These are phyloP conservation scores for Nansenia antarctica DNA, from an alignment of 2,113 vertebrate genomes.

Conservation along the genomic window DNA sequence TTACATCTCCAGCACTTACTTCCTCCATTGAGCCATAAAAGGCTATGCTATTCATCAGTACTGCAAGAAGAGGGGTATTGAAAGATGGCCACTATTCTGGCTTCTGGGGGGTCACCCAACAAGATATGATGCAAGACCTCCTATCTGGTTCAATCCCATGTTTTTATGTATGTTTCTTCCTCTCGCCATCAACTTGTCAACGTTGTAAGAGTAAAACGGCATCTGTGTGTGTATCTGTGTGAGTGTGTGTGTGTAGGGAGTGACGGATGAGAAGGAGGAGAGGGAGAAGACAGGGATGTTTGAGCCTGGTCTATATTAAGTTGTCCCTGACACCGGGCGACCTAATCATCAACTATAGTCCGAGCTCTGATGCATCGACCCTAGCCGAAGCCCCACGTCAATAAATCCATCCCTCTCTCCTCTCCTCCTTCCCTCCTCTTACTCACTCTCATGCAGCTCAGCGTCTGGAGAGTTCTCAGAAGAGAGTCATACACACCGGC, in stretches of 20 bases:
- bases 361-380: constrained; percentile 86
- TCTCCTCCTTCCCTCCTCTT: constrained; percentile 56
- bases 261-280: constrained; percentile 58
- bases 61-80: too few species aligned
- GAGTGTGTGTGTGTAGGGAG: constrained; percentile 11
- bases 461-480: constrained; percentile 56
- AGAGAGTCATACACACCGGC: constrained; percentile 66
- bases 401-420: constrained; percentile 90
- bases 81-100: neutral
- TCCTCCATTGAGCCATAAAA: neutral
- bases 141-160: neutral
- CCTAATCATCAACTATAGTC: constrained; percentile 96
- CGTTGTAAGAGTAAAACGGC: neutral
- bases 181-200: constrained; percentile 8
- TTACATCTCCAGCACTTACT: constrained; percentile 13
- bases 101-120: constrained; percentile 8
- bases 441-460: constrained; percentile 52
- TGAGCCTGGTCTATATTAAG: constrained; percentile 81
- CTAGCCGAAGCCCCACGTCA: constrained; percentile 86
- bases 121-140: constrained; percentile 23
- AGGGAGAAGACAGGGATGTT: constrained; percentile 72
- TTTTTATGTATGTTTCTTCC: constrained; percentile 17
- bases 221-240: constrained; percentile 12
- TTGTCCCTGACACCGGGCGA: constrained; percentile 88
- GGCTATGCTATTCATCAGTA: neutral